Percentiles rank a stretch among this genome's conserved stretches.
Evolutionary conservation across 30 jellyfish, hydroid and myxozoan species (phyloP).

Genomic region (Pseudorhiza aurosa): DNA sequence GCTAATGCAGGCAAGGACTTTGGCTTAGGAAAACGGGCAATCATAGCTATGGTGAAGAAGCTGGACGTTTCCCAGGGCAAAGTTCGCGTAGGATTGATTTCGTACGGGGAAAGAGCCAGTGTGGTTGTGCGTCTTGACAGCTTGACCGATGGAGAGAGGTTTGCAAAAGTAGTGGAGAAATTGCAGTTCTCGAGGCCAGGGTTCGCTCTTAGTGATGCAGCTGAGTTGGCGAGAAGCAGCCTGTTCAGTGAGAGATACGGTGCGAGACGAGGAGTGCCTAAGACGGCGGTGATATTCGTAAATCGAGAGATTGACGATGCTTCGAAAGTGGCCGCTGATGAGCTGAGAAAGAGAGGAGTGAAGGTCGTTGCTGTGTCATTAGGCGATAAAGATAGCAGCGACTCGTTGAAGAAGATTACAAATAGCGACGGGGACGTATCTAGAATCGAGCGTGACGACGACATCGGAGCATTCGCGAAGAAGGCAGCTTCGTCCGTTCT

Average conservation of each 20-base stretch:
- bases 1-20: conserved; percentile 28
- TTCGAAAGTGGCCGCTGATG: conserved; percentile 1
- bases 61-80: neutral
- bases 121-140: neutral
- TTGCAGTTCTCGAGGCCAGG: neutral
- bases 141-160: neutral
- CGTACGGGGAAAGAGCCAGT: conserved; percentile 19
- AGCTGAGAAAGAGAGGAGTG: conserved; percentile 6
- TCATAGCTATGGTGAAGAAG: conserved; percentile 1
- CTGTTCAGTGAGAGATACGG: conserved; percentile 35
- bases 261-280: conserved; percentile 33
- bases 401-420: neutral
- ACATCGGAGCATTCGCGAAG: neutral
- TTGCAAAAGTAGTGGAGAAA: neutral
- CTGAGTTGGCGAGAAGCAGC: conserved; percentile 35
- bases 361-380: conserved; percentile 28
- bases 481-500: neutral
- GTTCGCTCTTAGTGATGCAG: conserved; percentile 37
- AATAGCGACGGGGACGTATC: neutral
- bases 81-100: conserved; percentile 1
- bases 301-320: neutral
- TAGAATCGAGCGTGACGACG: neutral
- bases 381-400: conserved; percentile 16
- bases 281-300: conserved; percentile 59
- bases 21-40: neutral